Base-by-base conservation (phyloP, 1,140 invertebrate genomes). In the Trissolcus basalis region DNA sequence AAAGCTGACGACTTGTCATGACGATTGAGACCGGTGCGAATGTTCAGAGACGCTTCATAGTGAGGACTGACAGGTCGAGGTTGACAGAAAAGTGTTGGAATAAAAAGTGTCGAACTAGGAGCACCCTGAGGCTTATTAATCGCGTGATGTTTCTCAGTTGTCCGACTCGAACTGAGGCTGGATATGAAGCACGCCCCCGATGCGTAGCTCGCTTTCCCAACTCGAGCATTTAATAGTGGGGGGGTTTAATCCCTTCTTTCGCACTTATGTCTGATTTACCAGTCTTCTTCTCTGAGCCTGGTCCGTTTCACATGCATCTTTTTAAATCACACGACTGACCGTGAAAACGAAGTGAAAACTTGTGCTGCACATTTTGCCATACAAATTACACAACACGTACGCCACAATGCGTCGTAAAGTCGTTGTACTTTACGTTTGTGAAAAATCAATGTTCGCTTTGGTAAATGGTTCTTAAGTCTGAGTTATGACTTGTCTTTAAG, bases 161-260 rank as follows among this genome's bases (percentile, higher is more conserved):
- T 85, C 81, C 75, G 80, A 85, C 78, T 84, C 80, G 81, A 72
- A 88, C 85, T 87, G 86, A 85, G 77, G 73, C 84, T 83, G 81
- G 78, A 85, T 83, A 70, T 77, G 75, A 78, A 79, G 82, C 77
- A 86, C 86, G 86, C 87, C 86, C 86, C 85, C 86, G 64, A 84
- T 83, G 82, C 45, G 55, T 81, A 80, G 78, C 83, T 84, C 76
- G 83, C 83, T 86, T 86, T 84, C 80, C 83, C 82, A 79, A 81
- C 77, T 80, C 63, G 79, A 51, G 77, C 60, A 83, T 87, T 86
- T 83, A 85, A 86, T 86, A 86, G 86, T 86, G 85, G 86, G 85
- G 85, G 85, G 85, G 84, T 83, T 80, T 82, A 65, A 85, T 86
- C 84, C 84, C 86, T 86, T 87, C 85, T 86, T 88, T 86, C 80